Percentiles rank a stretch among this genome's conserved stretches.
Conservation (phyloP, 2,888 invertebrate species). For the Melanargia galathea region DNA sequence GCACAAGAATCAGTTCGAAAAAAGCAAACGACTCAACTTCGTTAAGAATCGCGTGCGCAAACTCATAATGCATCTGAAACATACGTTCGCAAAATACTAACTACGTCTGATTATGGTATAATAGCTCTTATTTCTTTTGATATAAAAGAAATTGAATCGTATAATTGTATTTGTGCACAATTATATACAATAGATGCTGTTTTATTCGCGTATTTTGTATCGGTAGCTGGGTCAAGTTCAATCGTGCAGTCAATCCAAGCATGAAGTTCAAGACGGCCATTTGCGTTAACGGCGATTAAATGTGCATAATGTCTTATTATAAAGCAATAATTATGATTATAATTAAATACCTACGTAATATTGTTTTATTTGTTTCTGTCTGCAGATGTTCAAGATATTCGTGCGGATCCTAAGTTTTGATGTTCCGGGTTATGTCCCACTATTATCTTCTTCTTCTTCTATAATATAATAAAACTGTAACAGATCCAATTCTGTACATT, state of each 20-base stretch:
- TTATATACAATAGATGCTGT: slow-evolving; percentile 30
- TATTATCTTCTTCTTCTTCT: too few relatives aligned
- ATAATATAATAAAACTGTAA: too few relatives aligned
- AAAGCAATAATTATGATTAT: not conserved
- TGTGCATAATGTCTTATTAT: slow-evolving; percentile 12
- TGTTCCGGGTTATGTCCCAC: not conserved
- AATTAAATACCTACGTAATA: too few relatives aligned
- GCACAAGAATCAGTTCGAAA: slow-evolving; percentile 4
- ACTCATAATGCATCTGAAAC: slow-evolving; percentile 27
- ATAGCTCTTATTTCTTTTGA: not conserved
- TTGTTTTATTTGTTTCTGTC: not conserved
- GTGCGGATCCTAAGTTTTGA: not conserved
- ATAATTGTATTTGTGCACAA: slow-evolving; percentile 9
- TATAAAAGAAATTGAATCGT: not conserved
- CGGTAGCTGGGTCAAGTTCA: slow-evolving; percentile 49
- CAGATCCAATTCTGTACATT: too few relatives aligned
- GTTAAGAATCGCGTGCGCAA: slow-evolving; percentile 26
- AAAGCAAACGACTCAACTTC: slow-evolving; percentile 20
- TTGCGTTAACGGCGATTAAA: slow-evolving; percentile 29
- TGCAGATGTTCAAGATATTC: slow-evolving; percentile 2
- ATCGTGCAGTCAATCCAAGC: slow-evolving; percentile 47
- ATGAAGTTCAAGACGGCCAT: slow-evolving; percentile 44
- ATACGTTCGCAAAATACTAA: slow-evolving; percentile 8
- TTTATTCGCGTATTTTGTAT: slow-evolving; percentile 35
- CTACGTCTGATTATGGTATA: not conserved